phyloP scores from a whole-genome alignment of 2,113 vertebrate species.

The Apus apus region DNA sequence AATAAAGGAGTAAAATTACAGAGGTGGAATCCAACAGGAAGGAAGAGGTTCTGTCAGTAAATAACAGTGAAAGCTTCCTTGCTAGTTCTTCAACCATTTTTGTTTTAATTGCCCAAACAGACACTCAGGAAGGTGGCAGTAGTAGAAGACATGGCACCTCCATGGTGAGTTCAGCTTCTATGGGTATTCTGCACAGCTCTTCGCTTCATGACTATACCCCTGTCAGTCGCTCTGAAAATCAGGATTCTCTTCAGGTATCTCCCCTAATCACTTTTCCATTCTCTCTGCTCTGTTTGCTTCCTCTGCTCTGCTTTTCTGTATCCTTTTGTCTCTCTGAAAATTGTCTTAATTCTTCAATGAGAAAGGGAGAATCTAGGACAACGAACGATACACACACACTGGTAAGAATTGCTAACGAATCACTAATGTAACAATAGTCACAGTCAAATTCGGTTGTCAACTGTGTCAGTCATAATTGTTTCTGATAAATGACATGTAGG shows the following conservation, averaged over 20 bases:
- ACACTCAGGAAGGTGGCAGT: constrained; percentile 83
- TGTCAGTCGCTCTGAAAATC: constrained; percentile 83
- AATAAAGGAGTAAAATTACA: neutral
- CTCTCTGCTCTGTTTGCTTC: constrained; percentile 31
- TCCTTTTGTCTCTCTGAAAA: constrained; percentile 27
- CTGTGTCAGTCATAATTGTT: neutral
- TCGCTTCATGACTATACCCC: constrained; percentile 82
- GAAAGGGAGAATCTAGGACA: neutral
- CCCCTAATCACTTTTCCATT: constrained; percentile 35
- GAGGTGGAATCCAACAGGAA: neutral
- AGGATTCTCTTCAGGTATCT: constrained; percentile 83
- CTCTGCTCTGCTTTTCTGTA: constrained; percentile 28
- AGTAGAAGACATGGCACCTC: constrained; percentile 84
- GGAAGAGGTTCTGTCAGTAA: neutral
- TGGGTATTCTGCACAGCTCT: constrained; percentile 82
- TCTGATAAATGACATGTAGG: neutral
- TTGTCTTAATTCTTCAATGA: constrained; percentile 2
- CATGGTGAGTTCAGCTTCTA: constrained; percentile 87
- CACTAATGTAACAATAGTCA: neutral
- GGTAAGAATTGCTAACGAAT: neutral
- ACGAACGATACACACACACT: neutral
- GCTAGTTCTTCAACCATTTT: neutral
- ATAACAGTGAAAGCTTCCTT: neutral
- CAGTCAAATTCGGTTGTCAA: neutral
- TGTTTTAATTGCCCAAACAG: constrained; percentile 74